Base-by-base conservation (phyloP, 2,888 invertebrate genomes). In the Exocentrus adspersus region DNA sequence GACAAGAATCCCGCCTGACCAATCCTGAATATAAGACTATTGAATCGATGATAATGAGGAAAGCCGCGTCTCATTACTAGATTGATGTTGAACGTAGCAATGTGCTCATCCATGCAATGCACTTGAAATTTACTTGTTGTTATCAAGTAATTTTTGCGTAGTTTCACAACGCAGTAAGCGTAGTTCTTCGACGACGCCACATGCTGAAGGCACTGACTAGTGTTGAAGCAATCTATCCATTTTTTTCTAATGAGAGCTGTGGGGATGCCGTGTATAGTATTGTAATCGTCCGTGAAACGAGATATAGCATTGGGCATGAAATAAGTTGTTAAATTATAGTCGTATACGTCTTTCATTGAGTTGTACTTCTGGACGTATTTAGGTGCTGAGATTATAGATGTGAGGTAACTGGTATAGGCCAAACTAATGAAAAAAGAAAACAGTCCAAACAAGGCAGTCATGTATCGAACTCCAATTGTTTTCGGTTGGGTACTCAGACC, bases 311-410 rank as follows among this genome's bases (percentile, higher is more conserved):
- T 5, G 14, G 37, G 37, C 12, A 12, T n/a, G 46, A 54, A 32
- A 53, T 51, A 12, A 12, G 60, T 51, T 6, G 51, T 57, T 42
- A 65, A 54, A n/a, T 65, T 60, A 9, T 65, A 2, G 10, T 50
- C 24, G 21, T 62, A 56, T 2, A 65, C 60, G 52, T 64, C 64
- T 9, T 46, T 28, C 4, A 64, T 19, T 5, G 56, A 59, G 10
- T 21, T 51, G 37, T 62, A 64, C 45, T 56, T 46, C 53, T 51
- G 30, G 19, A 42, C 24, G 56, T 46, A 60, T 1, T 12, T 20
- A 1, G 45, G 54, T 2, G 59, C 32, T 2, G 67, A 62, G 16
- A 54, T 32, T 14, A 51, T 62, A 10, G 60, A 62, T 41, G 62
- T 52, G 1, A 60, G 43, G 19, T 56, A 58, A 28, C 60, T 68